Percentiles rank a stretch among this genome's conserved stretches.
Conservation (phyloP, 1,140 invertebrate genomes). For the Mercenaria mercenaria region DNA sequence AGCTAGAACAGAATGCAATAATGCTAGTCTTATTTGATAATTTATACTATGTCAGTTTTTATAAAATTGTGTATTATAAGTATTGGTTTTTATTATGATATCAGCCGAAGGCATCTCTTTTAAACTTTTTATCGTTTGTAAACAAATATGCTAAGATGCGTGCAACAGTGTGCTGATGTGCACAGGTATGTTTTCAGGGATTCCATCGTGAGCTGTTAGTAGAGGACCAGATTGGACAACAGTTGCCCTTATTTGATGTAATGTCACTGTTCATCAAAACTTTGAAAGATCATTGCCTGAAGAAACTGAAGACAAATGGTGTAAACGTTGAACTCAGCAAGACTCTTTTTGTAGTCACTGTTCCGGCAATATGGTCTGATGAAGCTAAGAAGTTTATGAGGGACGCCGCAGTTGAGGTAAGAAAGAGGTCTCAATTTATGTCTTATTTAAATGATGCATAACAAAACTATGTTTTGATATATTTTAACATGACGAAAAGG, state of each 20-base stretch:
- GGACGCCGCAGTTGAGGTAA: slow-evolving; percentile 24
- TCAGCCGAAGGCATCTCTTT: too few relatives aligned
- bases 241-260: slow-evolving; percentile 12
- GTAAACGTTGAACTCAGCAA: not conserved
- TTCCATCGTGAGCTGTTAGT: slow-evolving; percentile 2
- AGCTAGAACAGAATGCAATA: too few relatives aligned
- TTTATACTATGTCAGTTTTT: too few relatives aligned
- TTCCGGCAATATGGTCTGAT: slow-evolving; percentile 29
- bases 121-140: too few relatives aligned
- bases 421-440: not conserved
- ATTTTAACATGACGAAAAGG: too few relatives aligned
- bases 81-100: too few relatives aligned
- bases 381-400: slow-evolving; percentile 39
- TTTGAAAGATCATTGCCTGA: slow-evolving; percentile 36
- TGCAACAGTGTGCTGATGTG: too few relatives aligned
- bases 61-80: too few relatives aligned
- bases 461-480: too few relatives aligned
- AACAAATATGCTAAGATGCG: too few relatives aligned
- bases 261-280: slow-evolving; percentile 38
- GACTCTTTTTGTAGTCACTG: slow-evolving; percentile 8
- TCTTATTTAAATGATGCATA: too few relatives aligned
- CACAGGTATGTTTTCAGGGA: not conserved
- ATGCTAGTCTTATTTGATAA: too few relatives aligned
- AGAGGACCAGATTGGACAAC: not conserved
- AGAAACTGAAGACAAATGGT: not conserved